phyloP scores from a whole-genome alignment of 2,797 vertebrate genomes.

The Protonibea diacanthus region DNA sequence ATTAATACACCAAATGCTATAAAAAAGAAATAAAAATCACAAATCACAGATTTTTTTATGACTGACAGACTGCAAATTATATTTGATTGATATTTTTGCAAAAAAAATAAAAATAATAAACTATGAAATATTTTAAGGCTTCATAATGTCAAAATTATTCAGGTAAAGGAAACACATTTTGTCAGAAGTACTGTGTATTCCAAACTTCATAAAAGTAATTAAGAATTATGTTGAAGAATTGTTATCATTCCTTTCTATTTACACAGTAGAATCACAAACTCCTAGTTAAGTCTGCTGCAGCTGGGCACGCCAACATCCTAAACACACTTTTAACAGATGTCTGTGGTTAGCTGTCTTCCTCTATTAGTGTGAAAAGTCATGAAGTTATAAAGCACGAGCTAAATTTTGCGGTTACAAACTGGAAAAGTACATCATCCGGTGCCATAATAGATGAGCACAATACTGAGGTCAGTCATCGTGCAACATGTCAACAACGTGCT shows the following conservation, averaged over 20 bases:
- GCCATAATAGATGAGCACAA: slow-evolving; percentile 6
- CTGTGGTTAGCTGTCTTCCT: slow-evolving; percentile 4
- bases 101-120: background rate
- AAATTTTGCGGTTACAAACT: background rate
- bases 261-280: background rate
- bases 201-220: background rate
- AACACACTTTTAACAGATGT: background rate
- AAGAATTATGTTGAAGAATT: background rate
- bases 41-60: background rate
- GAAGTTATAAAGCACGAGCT: slow-evolving; percentile 8
- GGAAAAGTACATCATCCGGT: slow-evolving; percentile 18
- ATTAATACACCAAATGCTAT: background rate
- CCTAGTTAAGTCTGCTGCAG: background rate
- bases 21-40: background rate
- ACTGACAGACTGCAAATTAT: background rate
- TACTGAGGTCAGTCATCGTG: slow-evolving; percentile 22
- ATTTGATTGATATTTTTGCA: background rate
- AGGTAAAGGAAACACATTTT: background rate
- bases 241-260: background rate
- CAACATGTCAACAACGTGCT: slow-evolving; percentile 39
- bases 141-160: background rate
- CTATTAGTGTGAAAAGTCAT: background rate
- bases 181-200: background rate
- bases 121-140: background rate
- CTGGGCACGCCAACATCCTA: background rate